These are phyloP conservation scores for Andrena marginata DNA, from an alignment of 2,888 invertebrate species.

Conservation along the genomic window DNA sequence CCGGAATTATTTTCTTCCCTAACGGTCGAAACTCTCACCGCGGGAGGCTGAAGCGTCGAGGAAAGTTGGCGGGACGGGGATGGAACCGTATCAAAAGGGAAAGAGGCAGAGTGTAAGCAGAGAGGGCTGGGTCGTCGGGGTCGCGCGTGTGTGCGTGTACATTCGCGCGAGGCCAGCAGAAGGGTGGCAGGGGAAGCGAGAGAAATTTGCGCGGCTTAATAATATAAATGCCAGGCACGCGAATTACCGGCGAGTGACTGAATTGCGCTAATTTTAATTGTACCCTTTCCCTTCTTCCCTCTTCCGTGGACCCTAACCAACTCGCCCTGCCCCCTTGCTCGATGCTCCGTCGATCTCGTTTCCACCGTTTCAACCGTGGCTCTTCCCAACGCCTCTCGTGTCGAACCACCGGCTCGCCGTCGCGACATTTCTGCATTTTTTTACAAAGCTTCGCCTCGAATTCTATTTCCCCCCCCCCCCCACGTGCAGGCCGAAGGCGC, in stretches of 20 bases:
- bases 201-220: conserved; percentile 81
- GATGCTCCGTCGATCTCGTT: conserved; percentile 39
- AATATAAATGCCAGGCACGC: conserved; percentile 83
- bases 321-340: conserved; percentile 36
- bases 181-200: conserved; percentile 53
- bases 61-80: conserved; percentile 18
- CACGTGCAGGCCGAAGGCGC: conserved; percentile 61
- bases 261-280: conserved; percentile 84
- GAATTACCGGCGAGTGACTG: conserved; percentile 81
- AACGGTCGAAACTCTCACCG: conserved; percentile 47
- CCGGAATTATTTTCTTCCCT: conserved; percentile 77
- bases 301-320: conserved; percentile 35
- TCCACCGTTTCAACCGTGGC: conserved; percentile 12
- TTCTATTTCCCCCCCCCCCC: conserved; percentile 58
- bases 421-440: conserved; percentile 61
- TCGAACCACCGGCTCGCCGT: not conserved
- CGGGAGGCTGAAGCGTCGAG: not conserved
- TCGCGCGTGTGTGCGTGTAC: conserved; percentile 27
- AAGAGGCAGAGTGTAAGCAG: conserved; percentile 41
- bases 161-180: conserved; percentile 12
- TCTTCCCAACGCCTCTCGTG: conserved; percentile 21
- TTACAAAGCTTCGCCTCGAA: conserved; percentile 19
- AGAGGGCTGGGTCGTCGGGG: not conserved
- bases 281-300: conserved; percentile 73
- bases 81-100: conserved; percentile 48